Conservation (phyloP, 2,888 invertebrate species). For the Amiota mariae region DNA sequence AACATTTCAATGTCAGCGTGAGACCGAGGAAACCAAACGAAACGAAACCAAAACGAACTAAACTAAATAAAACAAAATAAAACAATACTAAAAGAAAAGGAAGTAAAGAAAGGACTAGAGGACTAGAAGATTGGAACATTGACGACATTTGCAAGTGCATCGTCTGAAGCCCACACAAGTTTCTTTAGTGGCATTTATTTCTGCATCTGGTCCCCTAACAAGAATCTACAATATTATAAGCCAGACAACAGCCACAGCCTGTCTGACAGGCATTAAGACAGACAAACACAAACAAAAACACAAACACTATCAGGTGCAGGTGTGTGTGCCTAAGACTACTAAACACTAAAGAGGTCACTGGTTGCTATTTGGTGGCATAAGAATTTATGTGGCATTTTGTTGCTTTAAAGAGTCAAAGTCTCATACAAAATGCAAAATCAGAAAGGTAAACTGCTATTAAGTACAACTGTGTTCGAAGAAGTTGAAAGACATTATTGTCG, state of each 20-base stretch:
- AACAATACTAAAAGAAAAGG: too few relatives aligned
- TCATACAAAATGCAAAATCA: too few relatives aligned
- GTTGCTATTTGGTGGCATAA: slow-evolving; percentile 32
- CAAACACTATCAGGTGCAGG: background rate
- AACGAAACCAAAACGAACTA: background rate
- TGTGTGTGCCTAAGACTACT: background rate
- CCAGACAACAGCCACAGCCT: background rate
- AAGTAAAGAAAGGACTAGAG: too few relatives aligned
- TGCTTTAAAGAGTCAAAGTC: too few relatives aligned
- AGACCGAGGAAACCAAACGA: background rate
- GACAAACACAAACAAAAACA: too few relatives aligned
- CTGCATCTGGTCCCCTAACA: background rate
- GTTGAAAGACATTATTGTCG: too few relatives aligned
- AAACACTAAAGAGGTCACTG: background rate
- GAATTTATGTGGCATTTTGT: slow-evolving; percentile 47
- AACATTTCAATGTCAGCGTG: slow-evolving; percentile 21
- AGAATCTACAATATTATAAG: background rate
- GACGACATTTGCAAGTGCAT: background rate
- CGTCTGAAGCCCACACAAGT: background rate
- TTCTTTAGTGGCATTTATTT: background rate
- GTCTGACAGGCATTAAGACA: too few relatives aligned
- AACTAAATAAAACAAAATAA: too few relatives aligned
- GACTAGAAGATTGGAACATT: background rate
- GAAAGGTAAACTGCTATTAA: too few relatives aligned
- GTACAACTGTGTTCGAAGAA: too few relatives aligned